Evolutionary conservation across 2,113 vertebrate species (phyloP).

Genomic region (Erinaceus europaeus): DNA sequence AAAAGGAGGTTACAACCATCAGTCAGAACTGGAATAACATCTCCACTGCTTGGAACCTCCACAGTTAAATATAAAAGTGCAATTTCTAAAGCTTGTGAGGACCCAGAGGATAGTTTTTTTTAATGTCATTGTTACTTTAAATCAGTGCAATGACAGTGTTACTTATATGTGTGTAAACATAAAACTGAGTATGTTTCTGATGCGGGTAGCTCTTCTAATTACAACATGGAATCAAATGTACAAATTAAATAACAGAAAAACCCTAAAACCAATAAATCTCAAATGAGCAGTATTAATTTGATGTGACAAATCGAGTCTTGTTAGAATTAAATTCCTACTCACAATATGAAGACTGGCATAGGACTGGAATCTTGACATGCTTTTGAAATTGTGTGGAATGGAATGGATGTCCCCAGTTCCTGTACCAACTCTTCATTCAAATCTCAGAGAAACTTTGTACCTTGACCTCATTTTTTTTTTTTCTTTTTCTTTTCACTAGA

Average conservation of each 20-base stretch:
- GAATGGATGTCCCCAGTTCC: not conserved
- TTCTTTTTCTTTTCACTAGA: no score
- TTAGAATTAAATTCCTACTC: not conserved
- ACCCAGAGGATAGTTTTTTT: not conserved
- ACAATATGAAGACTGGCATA: not conserved
- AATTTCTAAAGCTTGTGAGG: not conserved
- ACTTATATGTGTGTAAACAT: constrained; percentile 4
- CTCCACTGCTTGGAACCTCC: not conserved
- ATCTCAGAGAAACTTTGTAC: not conserved
- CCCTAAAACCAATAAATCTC: constrained; percentile 32
- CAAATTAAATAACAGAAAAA: constrained; percentile 12
- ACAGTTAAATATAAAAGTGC: not conserved
- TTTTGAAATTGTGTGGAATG: no score
- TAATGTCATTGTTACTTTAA: not conserved
- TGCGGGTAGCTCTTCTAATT: constrained; percentile 37
- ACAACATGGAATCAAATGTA: constrained; percentile 22
- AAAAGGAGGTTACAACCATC: not conserved
- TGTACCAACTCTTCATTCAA: not conserved
- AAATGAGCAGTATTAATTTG: constrained; percentile 40
- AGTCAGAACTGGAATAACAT: not conserved
- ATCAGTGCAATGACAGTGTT: constrained; percentile 28
- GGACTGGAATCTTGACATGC: not conserved
- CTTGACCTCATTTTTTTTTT: not conserved
- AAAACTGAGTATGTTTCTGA: constrained; percentile 40
- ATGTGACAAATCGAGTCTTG: not conserved